phyloP scores from a whole-genome alignment of 2,888 invertebrate species.

The Chloroclysta siterata region DNA sequence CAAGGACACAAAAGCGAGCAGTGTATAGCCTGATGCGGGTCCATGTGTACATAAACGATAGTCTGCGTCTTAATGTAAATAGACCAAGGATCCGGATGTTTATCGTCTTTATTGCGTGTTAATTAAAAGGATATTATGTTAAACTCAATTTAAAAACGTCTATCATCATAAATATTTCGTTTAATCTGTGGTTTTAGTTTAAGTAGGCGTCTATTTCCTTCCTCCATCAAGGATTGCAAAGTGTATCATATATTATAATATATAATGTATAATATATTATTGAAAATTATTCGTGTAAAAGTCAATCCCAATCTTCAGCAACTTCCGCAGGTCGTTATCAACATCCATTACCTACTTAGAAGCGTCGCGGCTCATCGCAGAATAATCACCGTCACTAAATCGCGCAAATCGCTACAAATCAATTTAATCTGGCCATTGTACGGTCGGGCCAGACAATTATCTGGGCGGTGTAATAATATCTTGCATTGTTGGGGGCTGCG shows the following conservation, averaged over 20 bases:
- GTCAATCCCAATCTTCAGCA: too few species aligned
- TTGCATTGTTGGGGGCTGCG: constrained; percentile 69
- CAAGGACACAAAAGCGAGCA: too few species aligned
- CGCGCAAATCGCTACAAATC: constrained; percentile 58
- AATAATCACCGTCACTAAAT: constrained; percentile 19
- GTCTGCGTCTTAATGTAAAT: constrained; percentile 41
- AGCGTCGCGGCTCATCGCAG: constrained; percentile 18
- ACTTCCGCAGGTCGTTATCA: not conserved
- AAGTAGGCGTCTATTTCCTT: too few species aligned
- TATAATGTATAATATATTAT: too few species aligned
- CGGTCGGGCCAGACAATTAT: constrained; percentile 68
- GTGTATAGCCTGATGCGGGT: too few species aligned
- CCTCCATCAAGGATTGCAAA: too few species aligned
- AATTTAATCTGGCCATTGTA: constrained; percentile 55
- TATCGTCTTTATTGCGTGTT: constrained; percentile 43
- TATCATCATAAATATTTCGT: not conserved
- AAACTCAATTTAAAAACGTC: too few species aligned
- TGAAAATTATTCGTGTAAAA: too few species aligned
- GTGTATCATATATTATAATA: too few species aligned
- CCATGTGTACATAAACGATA: too few species aligned
- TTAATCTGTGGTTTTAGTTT: too few species aligned
- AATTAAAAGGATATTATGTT: constrained; percentile 34
- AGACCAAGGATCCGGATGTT: constrained; percentile 57
- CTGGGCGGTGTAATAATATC: constrained; percentile 74
- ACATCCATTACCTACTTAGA: not conserved